Conservation (phyloP, 2,797 vertebrate species). For the Lophotriccus pileatus region DNA sequence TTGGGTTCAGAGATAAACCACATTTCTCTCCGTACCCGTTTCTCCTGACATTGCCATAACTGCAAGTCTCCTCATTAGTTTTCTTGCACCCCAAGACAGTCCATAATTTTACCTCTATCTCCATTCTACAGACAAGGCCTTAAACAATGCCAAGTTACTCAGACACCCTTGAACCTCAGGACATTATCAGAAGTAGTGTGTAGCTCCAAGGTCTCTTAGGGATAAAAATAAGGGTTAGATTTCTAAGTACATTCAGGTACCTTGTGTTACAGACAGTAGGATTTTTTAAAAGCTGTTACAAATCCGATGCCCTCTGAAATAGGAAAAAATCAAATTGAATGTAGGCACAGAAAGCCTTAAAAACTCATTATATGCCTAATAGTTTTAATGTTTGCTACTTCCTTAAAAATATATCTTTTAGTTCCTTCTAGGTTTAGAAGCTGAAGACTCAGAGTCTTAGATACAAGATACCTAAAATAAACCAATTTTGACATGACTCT, state of each 20-base stretch:
- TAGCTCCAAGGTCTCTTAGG: accelerated
- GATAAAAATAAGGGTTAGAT: not conserved
- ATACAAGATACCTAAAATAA: not conserved
- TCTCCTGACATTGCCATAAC: not conserved
- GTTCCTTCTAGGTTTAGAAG: not conserved
- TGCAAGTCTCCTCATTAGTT: not conserved
- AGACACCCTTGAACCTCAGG: not conserved
- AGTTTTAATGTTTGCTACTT: not conserved
- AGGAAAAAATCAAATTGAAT: not conserved
- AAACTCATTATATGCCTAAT: not conserved
- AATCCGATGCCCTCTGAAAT: not conserved
- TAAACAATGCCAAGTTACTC: not conserved
- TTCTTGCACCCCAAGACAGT: not conserved
- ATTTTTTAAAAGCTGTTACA: not conserved
- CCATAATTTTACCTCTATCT: not conserved
- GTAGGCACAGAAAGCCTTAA: not conserved
- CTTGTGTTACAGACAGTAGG: not conserved
- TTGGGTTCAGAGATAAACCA: not conserved
- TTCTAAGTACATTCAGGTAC: not conserved
- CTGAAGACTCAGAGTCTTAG: not conserved
- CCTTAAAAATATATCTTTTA: not conserved
- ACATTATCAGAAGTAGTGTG: not conserved
- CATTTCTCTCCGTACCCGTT: not conserved
- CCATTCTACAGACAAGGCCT: not conserved
- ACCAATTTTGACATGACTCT: not conserved